Evolutionary conservation across 1,140 invertebrate species (phyloP).

Genomic region (Drosophila rufa): DNA sequence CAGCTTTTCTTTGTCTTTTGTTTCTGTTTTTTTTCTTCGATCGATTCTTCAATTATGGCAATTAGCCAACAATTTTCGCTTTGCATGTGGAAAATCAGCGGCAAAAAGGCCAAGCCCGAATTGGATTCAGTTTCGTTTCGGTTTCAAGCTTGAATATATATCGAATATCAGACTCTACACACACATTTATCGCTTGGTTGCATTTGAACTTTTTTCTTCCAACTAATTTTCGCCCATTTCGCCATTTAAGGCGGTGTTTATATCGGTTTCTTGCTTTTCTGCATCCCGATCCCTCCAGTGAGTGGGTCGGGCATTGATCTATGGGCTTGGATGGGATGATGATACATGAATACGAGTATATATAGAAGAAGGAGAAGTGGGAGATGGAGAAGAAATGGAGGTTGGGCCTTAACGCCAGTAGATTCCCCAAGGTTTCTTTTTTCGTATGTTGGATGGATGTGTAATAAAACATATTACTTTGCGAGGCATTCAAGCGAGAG

Average conservation of each 20-base stretch:
- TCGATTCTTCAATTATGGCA: slow-evolving; percentile 73
- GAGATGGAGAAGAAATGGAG: slow-evolving; percentile 16
- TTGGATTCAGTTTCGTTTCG: slow-evolving; percentile 32
- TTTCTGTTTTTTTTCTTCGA: slow-evolving; percentile 23
- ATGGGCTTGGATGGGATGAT: slow-evolving; percentile 3
- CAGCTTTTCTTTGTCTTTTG: slow-evolving; percentile 26
- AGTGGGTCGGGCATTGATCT: slow-evolving; percentile 26
- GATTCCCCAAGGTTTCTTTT: slow-evolving; percentile 15
- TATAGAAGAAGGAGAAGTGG: neutral
- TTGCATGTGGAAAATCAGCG: slow-evolving; percentile 48
- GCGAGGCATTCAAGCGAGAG: slow-evolving; percentile 7
- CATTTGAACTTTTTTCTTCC: slow-evolving; percentile 30
- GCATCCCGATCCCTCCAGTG: slow-evolving; percentile 1
- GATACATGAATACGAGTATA: slow-evolving; percentile 8
- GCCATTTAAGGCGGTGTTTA: slow-evolving; percentile 14
- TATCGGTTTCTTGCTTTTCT: neutral
- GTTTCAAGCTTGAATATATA: slow-evolving; percentile 14
- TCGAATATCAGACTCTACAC: slow-evolving; percentile 30
- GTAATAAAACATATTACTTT: slow-evolving; percentile 3
- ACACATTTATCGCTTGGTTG: slow-evolving; percentile 39
- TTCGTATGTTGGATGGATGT: neutral
- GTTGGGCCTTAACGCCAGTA: slow-evolving; percentile 9
- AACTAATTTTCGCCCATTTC: slow-evolving; percentile 22
- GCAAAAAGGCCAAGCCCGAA: slow-evolving; percentile 44
- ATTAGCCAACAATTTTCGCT: slow-evolving; percentile 63